A percentile compares a stretch with the other conserved stretches of the same genome.
Evolutionary conservation across 2,888 invertebrate species (phyloP).

Genomic region (Eupithecia subfuscata): DNA sequence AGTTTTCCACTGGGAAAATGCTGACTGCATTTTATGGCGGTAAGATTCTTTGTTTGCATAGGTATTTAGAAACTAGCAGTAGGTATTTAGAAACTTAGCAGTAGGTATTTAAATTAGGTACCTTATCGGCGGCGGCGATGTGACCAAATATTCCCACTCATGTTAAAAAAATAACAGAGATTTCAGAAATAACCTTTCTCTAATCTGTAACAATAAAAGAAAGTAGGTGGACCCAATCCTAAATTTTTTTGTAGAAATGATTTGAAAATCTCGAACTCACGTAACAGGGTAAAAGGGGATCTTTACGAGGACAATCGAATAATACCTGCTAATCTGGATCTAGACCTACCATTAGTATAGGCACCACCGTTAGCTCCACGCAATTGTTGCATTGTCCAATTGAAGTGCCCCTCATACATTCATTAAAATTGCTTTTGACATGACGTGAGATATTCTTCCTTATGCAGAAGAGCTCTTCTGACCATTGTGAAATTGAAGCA

Average conservation of each 20-base stretch:
- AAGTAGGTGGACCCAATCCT: too few species aligned
- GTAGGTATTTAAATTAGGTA: too few species aligned
- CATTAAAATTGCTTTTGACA: background rate
- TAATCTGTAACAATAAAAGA: too few species aligned
- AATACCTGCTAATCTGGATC: background rate
- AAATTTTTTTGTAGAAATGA: background rate
- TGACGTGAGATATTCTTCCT: background rate
- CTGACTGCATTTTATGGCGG: slow-evolving; percentile 1
- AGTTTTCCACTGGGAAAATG: background rate
- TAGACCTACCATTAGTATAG: background rate
- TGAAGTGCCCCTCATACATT: background rate
- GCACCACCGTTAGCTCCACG: background rate
- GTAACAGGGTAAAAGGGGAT: background rate
- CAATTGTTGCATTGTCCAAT: slow-evolving; percentile 9
- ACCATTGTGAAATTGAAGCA: background rate
- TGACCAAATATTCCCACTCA: background rate
- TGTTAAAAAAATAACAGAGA: background rate
- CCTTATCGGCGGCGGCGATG: background rate
- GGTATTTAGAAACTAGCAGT: background rate
- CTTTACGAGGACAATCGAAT: background rate
- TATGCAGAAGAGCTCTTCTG: background rate
- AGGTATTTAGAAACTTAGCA: background rate
- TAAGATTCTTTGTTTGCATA: background rate
- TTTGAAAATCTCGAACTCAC: background rate
- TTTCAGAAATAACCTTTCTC: background rate